Percentiles rank a stretch among this genome's conserved stretches.
phyloP scores from a whole-genome alignment of 2,888 invertebrate genomes.

The Cantharis flavilabris region DNA sequence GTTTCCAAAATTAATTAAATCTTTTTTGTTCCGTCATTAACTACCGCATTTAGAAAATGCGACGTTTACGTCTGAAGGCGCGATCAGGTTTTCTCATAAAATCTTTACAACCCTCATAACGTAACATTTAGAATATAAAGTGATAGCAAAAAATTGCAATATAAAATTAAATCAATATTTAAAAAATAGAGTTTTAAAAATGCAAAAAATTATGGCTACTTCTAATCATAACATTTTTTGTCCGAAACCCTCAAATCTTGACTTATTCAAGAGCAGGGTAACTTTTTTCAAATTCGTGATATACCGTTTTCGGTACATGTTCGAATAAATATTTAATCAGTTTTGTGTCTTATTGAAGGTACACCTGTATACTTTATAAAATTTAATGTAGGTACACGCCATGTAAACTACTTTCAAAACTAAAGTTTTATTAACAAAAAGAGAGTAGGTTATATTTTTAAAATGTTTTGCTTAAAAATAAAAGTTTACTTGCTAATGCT shows the following conservation, averaged over 20 bases:
- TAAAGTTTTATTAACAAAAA: neutral
- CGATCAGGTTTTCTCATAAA: constrained; percentile 1
- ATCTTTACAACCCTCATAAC: neutral
- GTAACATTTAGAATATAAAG: neutral
- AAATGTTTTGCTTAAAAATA: neutral
- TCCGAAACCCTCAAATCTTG: neutral
- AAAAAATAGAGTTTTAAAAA: neutral
- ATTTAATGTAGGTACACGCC: neutral
- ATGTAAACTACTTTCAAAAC: neutral
- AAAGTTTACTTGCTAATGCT: neutral
- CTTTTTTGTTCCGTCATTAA: neutral
- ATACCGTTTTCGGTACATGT: neutral
- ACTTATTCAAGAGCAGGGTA: neutral
- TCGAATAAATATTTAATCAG: neutral
- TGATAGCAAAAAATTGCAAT: neutral
- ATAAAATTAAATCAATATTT: neutral
- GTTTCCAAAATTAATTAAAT: neutral
- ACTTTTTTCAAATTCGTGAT: neutral
- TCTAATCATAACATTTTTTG: neutral
- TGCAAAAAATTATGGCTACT: neutral
- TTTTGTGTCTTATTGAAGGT: neutral
- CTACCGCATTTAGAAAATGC: neutral
- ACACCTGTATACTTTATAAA: neutral
- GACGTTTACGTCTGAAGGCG: neutral
- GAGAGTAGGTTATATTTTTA: neutral